Percentiles rank a stretch among this genome's conserved stretches.
Conservation (phyloP, 2,797 vertebrate genomes). For the Enteromius viviparus region DNA sequence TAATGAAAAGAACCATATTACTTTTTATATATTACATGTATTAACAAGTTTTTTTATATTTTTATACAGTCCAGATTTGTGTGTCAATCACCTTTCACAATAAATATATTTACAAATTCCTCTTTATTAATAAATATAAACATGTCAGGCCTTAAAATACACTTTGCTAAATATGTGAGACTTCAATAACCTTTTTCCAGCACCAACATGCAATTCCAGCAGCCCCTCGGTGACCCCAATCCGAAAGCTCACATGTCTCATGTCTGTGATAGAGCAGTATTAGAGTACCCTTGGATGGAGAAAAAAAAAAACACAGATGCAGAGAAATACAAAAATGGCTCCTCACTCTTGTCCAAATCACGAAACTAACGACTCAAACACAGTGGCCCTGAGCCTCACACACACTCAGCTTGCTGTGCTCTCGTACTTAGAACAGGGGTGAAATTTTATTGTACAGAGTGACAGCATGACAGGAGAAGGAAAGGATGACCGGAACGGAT, state of each 20-base stretch:
- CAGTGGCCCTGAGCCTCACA: background rate
- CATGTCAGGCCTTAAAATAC: background rate
- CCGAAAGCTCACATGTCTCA: background rate
- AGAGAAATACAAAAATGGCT: background rate
- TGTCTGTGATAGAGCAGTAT: background rate
- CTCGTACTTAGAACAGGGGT: conserved; percentile 4
- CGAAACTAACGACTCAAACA: background rate
- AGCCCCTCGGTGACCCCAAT: background rate
- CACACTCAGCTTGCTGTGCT: conserved; percentile 14
- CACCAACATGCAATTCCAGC: too few relatives aligned
- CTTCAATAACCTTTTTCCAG: background rate
- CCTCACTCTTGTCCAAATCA: background rate
- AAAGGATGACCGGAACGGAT: conserved; percentile 20
- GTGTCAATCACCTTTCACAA: background rate
- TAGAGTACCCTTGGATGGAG: too few relatives aligned
- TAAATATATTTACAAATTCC: background rate
- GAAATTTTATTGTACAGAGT: conserved; percentile 20
- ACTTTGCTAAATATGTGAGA: background rate
- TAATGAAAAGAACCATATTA: background rate
- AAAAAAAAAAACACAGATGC: background rate
- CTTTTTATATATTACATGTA: background rate
- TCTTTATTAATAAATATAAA: background rate
- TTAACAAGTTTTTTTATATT: too few relatives aligned
- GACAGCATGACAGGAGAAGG: conserved; percentile 9
- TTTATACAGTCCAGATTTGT: background rate